Evolutionary conservation across 2,888 invertebrate species (phyloP), one percentile per base, ranked within the genome.

Genomic region (Arrhopalites spinosus): DNA sequence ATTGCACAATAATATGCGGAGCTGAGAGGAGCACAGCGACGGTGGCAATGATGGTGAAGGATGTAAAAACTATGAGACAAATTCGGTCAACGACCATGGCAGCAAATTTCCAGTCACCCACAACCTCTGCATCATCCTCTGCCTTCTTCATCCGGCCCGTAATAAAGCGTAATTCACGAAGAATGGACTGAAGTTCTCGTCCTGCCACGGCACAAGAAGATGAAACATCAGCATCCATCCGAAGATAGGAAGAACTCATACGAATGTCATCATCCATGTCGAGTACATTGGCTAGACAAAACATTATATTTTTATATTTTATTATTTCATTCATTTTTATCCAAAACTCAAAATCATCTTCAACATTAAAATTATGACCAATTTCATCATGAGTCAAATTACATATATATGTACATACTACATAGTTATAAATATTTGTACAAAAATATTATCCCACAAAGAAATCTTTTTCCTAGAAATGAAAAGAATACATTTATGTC

Each of bases 21-120:
- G 96, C 96, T 88, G 95, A 94, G 89, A 95, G 92, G 87, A 96
- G 92, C 90, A 96, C 95, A 89, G 95, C 95, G 89, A 95, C 92
- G 88, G 96, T 95, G 88, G 95, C 95, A 88, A 95, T 92, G 90
- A 95, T 94, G 89, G 96, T 96, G 91, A 96, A 96, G 89, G 95
- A 91, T 89, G 96, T 95, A 92, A 98, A 98, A 90, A 96, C 93
- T 90, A 96, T 95, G 91, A 98, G 94, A 93, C 98, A 98, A 91
- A 97, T 91, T 91, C 97, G 93, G 91, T 98, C 98, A 89, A 98
- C 95, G 36, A 97, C 97, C 95, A 97, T 96, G 82, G 96, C 97
- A 76, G 97, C 97, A 86, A 97, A 98, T 86, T 96, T 96, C 97
- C 97, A 97, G 86, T 98, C 97, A 87, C 93, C 95, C 84, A 95